Conservation (phyloP, 2,888 invertebrate genomes). For the Leptopterna dolabrata region DNA sequence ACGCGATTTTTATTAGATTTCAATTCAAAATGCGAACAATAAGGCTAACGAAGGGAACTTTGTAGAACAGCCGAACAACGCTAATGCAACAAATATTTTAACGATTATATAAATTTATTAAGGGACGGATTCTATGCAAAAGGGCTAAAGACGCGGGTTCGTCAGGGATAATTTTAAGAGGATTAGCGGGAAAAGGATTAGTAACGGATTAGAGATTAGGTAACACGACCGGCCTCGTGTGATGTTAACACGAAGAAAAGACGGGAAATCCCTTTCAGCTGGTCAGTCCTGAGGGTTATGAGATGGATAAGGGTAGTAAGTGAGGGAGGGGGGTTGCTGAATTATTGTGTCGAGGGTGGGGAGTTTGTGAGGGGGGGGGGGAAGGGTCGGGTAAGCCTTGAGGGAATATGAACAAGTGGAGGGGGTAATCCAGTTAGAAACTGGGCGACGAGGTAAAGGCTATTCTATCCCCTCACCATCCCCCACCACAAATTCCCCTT, state of each 20-base stretch:
- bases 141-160: neutral
- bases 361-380: neutral
- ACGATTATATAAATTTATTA: neutral
- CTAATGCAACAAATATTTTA: conserved; percentile 1
- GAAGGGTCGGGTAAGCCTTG: neutral
- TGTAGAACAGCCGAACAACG: neutral
- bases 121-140: neutral
- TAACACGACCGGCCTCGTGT: neutral
- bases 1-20: too few relatives aligned
- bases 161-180: neutral
- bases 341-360: neutral
- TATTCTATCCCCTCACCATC: neutral
- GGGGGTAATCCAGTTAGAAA: conserved; percentile 9
- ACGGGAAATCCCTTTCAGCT: neutral
- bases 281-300: neutral
- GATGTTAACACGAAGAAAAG: neutral
- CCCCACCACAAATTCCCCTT: neutral
- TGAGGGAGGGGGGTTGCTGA: neutral
- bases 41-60: too few relatives aligned
- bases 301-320: neutral
- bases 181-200: neutral
- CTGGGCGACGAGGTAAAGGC: conserved; percentile 23
- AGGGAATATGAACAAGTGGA: neutral
- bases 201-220: neutral
- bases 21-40: too few relatives aligned